Conservation (phyloP, 1,140 invertebrate genomes). For the Neuroterus valhalla region DNA sequence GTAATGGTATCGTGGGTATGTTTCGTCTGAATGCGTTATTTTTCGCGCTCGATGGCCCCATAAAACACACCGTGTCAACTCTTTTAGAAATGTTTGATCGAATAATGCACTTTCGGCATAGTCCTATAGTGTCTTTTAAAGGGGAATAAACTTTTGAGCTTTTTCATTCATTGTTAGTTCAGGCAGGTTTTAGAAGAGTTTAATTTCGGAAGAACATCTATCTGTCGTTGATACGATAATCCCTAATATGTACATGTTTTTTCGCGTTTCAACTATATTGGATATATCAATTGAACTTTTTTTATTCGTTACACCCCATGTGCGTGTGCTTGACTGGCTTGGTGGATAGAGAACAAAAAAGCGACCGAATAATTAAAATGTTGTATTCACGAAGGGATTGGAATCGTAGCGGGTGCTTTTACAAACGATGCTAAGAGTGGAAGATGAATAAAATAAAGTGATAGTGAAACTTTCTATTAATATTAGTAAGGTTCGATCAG, state of each 20-base stretch:
- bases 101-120: background rate
- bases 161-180: background rate
- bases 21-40: slow-evolving; percentile 35
- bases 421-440: slow-evolving; percentile 47
- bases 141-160: background rate
- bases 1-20: slow-evolving; percentile 56
- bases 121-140: too few species aligned
- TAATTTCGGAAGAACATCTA: too few species aligned
- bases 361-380: slow-evolving; percentile 67
- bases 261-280: background rate
- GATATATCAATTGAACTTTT: background rate
- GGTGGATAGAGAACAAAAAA: slow-evolving; percentile 40
- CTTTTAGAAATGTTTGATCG: background rate
- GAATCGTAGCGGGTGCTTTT: slow-evolving; percentile 52
- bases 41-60: slow-evolving; percentile 4
- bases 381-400: slow-evolving; percentile 59
- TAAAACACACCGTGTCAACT: slow-evolving; percentile 10
- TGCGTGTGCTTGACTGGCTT: background rate
- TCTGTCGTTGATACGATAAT: too few species aligned
- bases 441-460: slow-evolving; percentile 44
- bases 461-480: background rate
- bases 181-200: too few species aligned
- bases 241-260: too few species aligned
- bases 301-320: slow-evolving; percentile 7
- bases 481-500: background rate